Evolutionary conservation across 2,888 invertebrate species (phyloP).

Genomic region (Lasioglossum leucozonium): DNA sequence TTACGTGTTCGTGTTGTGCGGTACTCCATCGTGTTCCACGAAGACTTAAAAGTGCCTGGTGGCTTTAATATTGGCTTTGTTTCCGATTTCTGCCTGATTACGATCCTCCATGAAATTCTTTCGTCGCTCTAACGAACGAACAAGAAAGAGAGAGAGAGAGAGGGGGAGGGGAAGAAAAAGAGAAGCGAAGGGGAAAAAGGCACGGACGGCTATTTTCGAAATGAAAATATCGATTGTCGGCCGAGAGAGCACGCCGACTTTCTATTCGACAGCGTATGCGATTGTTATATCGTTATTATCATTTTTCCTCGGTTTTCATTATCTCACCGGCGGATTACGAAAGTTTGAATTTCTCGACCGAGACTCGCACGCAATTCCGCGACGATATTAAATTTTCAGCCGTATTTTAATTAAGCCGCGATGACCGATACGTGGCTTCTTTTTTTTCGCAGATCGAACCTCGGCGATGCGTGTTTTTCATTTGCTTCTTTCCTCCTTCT

Average conservation of each 20-base stretch:
- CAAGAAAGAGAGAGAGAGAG: background rate
- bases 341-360: slow-evolving; percentile 4
- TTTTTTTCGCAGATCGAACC: background rate
- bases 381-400: slow-evolving; percentile 36
- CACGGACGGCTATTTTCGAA: background rate
- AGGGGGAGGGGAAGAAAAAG: background rate
- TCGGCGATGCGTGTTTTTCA: background rate
- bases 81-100: slow-evolving; percentile 51
- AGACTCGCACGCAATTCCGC: background rate
- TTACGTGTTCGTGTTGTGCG: slow-evolving; percentile 42
- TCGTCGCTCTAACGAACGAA: slow-evolving; percentile 1
- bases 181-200: background rate
- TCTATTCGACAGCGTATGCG: background rate
- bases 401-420: slow-evolving; percentile 41
- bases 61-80: slow-evolving; percentile 60
- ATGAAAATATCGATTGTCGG: slow-evolving; percentile 34
- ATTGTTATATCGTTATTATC: slow-evolving; percentile 4
- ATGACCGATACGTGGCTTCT: slow-evolving; percentile 10
- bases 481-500: background rate
- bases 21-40: slow-evolving; percentile 33
- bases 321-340: background rate
- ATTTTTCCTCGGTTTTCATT: background rate
- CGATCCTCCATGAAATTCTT: slow-evolving; percentile 41
- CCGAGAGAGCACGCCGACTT: background rate
- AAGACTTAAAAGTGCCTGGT: slow-evolving; percentile 44